Evolutionary conservation across 2,888 invertebrate species (phyloP).

Genomic region (Incurvaria masculella): DNA sequence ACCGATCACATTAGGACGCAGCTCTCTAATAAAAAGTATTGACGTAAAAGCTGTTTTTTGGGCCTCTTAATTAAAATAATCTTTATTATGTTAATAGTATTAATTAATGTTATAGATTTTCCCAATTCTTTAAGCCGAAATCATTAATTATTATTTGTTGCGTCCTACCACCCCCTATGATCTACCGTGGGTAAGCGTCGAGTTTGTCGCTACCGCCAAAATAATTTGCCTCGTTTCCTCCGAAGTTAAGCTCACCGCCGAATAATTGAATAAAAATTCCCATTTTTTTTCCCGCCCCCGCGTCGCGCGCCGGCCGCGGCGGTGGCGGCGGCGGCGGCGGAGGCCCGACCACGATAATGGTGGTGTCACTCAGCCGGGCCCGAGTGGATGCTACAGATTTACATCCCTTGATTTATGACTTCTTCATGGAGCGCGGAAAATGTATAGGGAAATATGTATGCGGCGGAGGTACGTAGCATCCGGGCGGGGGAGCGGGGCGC

Average conservation of each 20-base stretch:
- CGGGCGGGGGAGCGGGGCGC: neutral
- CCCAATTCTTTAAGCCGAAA: too few species aligned
- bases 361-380: conserved; percentile 50
- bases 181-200: too few species aligned
- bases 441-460: conserved; percentile 37
- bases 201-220: too few species aligned
- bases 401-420: conserved; percentile 55
- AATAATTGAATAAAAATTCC: neutral
- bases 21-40: too few species aligned
- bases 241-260: neutral
- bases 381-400: conserved; percentile 52
- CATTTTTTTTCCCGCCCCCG: neutral
- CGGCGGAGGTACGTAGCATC: conserved; percentile 18
- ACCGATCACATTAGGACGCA: too few species aligned
- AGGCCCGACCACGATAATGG: conserved; percentile 39
- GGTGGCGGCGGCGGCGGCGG: conserved; percentile 18
- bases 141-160: too few species aligned
- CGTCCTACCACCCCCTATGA: too few species aligned
- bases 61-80: too few species aligned
- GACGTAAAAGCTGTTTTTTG: too few species aligned
- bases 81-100: too few species aligned
- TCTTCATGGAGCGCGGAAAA: conserved; percentile 52
- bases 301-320: conserved; percentile 25
- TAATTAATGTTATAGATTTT: too few species aligned
- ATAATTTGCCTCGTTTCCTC: too few species aligned